A percentile compares a stretch with the other conserved stretches of the same genome.
phyloP scores from a whole-genome alignment of 2,797 vertebrate species.

The Poeciliopsis gracilis region DNA sequence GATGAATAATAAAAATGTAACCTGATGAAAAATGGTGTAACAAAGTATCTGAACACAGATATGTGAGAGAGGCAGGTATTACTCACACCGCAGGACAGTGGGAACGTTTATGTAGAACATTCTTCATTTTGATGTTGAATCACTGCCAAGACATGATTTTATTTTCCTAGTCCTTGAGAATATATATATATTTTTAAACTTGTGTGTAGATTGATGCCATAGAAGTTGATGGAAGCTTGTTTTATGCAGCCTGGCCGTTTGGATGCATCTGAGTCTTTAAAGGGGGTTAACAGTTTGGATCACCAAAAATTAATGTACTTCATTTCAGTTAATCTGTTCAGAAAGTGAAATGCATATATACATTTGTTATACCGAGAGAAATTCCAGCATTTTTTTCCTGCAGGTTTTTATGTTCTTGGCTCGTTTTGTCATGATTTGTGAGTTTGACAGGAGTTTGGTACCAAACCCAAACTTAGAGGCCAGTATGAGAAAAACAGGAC shows the following conservation, averaged over 20 bases:
- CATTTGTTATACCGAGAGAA: not conserved
- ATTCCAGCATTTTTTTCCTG: not conserved
- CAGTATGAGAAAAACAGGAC: not conserved
- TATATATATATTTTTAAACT: not conserved
- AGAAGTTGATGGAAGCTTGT: not conserved
- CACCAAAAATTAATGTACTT: not conserved
- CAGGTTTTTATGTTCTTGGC: not conserved
- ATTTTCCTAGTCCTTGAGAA: not conserved
- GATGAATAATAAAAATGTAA: slow-evolving; percentile 28
- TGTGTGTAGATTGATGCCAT: not conserved
- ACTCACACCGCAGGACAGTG: not conserved
- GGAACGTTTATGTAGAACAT: not conserved
- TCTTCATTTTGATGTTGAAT: not conserved
- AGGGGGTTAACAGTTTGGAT: not conserved
- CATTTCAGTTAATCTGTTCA: not conserved
- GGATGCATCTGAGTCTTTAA: not conserved
- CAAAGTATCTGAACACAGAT: slow-evolving; percentile 5
- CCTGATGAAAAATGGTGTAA: slow-evolving; percentile 17
- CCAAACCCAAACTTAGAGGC: not conserved
- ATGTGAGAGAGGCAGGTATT: slow-evolving; percentile 3
- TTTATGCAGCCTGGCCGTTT: not conserved
- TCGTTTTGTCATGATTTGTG: not conserved
- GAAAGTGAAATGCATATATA: not conserved
- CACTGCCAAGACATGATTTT: not conserved
- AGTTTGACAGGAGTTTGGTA: not conserved